Evolutionary conservation across 2,113 vertebrate genomes (phyloP).

Genomic region (Chloropsis hardwickii): DNA sequence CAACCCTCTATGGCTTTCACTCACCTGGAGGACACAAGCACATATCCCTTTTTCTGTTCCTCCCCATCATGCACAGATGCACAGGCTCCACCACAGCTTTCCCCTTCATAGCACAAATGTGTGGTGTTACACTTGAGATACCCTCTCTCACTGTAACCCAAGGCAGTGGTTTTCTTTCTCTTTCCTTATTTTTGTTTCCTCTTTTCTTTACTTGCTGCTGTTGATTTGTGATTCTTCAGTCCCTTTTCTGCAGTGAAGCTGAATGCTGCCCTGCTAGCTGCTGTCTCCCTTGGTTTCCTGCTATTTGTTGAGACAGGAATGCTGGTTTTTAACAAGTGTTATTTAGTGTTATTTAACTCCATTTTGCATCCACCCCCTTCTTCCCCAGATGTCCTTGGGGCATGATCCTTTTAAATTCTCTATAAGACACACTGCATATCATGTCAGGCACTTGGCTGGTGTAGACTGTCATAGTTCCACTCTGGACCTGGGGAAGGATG

Average conservation of each 20-base stretch:
- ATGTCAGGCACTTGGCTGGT: neutral
- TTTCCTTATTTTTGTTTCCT: neutral
- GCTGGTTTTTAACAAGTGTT: neutral
- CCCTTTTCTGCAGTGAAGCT: conserved; percentile 34
- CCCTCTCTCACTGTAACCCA: conserved; percentile 7
- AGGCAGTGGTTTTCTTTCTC: conserved; percentile 12
- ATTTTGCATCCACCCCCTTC: conserved; percentile 19
- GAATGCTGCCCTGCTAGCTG: conserved; percentile 40
- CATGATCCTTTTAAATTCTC: neutral
- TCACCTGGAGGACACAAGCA: neutral
- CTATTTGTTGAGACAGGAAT: conserved; percentile 26
- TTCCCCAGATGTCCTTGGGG: neutral
- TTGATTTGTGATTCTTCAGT: conserved; percentile 26
- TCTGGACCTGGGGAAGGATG: neutral
- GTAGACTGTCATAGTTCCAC: neutral
- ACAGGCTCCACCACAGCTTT: conserved; percentile 29
- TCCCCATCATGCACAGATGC: conserved; percentile 23
- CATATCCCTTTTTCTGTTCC: neutral
- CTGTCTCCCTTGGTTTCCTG: conserved; percentile 15
- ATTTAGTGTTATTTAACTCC: neutral
- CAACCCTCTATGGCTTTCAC: conserved; percentile 5
- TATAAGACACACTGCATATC: neutral
- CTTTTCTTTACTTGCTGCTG: conserved; percentile 30
- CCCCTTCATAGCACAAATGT: conserved; percentile 20
- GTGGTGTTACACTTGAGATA: conserved; percentile 37